Base-by-base conservation (phyloP, 2,113 vertebrate genomes). In the Chunga burmeisteri region DNA sequence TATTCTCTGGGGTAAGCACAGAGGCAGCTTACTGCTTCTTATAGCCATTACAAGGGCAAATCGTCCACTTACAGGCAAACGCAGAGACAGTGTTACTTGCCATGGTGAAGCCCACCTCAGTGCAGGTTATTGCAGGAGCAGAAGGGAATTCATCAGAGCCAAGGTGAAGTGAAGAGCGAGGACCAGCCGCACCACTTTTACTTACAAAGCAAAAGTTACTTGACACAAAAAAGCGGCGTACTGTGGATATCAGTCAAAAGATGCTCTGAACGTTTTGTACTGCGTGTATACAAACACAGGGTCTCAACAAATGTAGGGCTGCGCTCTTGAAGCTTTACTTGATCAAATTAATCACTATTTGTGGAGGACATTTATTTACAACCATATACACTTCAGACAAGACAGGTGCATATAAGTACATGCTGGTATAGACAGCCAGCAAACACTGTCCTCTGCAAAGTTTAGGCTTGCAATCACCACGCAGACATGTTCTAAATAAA, bases 221-320 rank as follows among this genome's bases (percentile, higher is more conserved):
- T 55, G 16, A 38, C 49, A 21, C 3, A 2, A 62, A 16, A 22
- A 81, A 50, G 34, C 2, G 36, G 36, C 56, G 13, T 2, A 40
- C 32, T 2, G 3, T 1, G 13, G 13, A 7, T 9, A 0, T 2
- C 63, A 59, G 22, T 14, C 55, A 42, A 61, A 62, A 74, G 36
- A 65, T 44, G 30, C n/a, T 58, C 71, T 65, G 74, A 79, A 42
- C 11, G 25, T 44, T 88, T 47, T 47, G 42, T 20, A 29, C 72
- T 25, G 30, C 29, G 19, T 21, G 7, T 30, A 11, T 19, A 40
- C 22, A 67, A 72, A 53, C 16, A 27, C 14, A 36, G 44, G 27
- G 40, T 10, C 61, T 56, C 13, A 11, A 52, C 59, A 81, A 53
- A 38, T 0, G 2, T 10, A 25, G 20, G 44, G 40, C 27, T 71